Evolutionary conservation across 2,797 vertebrate genomes (phyloP), one percentile per base, ranked within the genome.

Genomic region (Spondyliosoma cantharus): DNA sequence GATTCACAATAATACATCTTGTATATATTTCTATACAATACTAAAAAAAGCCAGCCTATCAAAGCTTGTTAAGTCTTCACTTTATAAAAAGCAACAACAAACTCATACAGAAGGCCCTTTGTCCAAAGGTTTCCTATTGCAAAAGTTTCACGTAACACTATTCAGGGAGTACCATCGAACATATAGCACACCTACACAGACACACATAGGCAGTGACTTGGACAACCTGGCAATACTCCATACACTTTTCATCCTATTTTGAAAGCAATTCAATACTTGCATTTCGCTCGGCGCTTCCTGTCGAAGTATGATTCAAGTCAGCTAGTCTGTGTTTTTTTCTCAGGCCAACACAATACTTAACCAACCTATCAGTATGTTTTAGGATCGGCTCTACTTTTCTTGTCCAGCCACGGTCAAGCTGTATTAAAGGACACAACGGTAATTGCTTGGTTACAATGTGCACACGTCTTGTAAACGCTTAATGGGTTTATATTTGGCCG

Each of bases 91-190:
- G 89, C 90, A 88, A 91, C 87, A 89, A 80, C 84, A 83, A 86
- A 89, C 84, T 89, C 85, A 82, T 77, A 89, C 82, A 91, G 84
- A 91, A 92, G 89, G 88, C 89, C 88, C 84, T 92, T 91, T 90
- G 81, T 90, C 87, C 82, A 87, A 91, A 91, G 86, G 82, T 85
- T 92, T 93, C 90, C 92, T 92, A 88, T 92, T 91, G 92, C 87
- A 86, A 88, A 91, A 83, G 87, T 84, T 92, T 89, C 87, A 92
- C 83, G 64, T 85, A 91, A 90, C 90, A 89, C 88, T 86, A 89
- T 83, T 89, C 74, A 90, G 90, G 91, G 88, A 91, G 92, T 93
- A 94, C 92, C 92, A 87, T 93, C 78, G 8, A 91, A 93, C 90
- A 87, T 12, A 73, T n/a, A 93, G 81, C 89, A 92, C 90, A 91